Conservation (phyloP, 2,888 invertebrate genomes). For the Tachina fera region DNA sequence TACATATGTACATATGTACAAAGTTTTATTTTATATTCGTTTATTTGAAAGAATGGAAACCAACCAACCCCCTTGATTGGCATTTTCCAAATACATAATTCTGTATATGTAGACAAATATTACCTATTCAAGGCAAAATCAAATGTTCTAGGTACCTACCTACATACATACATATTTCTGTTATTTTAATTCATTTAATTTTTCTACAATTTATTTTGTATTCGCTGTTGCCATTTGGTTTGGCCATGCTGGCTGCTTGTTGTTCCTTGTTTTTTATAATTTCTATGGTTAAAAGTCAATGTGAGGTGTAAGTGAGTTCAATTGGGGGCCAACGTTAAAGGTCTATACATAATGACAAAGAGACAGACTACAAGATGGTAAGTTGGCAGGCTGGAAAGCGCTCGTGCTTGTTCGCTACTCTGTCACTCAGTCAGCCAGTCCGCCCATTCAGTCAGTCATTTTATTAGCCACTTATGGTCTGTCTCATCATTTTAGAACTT, state of each 20-base stretch:
- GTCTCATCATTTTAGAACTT: conserved; percentile 56
- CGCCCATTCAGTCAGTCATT: conserved; percentile 7
- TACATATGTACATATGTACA: too few species aligned
- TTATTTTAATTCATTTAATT: conserved; percentile 11
- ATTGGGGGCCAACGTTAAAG: conserved; percentile 60
- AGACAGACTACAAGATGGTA: not conserved
- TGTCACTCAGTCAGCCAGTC: not conserved
- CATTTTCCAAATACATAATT: conserved; percentile 5
- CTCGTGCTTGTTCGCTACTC: not conserved
- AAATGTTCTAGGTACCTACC: not conserved
- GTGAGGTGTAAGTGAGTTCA: conserved; percentile 65
- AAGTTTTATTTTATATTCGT: not conserved
- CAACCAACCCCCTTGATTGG: not conserved
- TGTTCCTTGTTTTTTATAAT: conserved; percentile 31
- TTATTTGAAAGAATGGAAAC: not conserved
- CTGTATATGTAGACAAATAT: not conserved
- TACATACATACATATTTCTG: conserved; percentile 6
- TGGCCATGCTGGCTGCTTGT: conserved; percentile 16
- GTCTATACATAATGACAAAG: conserved; percentile 42
- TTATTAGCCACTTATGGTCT: conserved; percentile 51
- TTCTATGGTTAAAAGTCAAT: conserved; percentile 56
- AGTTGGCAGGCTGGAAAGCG: not conserved
- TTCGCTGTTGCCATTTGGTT: conserved; percentile 29
- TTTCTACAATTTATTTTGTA: conserved; percentile 34
- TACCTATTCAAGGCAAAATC: conserved; percentile 27